A percentile compares a stretch with the other conserved stretches of the same genome.
Evolutionary conservation across 2,888 invertebrate species (phyloP).

Genomic region (Neoascia interrupta): DNA sequence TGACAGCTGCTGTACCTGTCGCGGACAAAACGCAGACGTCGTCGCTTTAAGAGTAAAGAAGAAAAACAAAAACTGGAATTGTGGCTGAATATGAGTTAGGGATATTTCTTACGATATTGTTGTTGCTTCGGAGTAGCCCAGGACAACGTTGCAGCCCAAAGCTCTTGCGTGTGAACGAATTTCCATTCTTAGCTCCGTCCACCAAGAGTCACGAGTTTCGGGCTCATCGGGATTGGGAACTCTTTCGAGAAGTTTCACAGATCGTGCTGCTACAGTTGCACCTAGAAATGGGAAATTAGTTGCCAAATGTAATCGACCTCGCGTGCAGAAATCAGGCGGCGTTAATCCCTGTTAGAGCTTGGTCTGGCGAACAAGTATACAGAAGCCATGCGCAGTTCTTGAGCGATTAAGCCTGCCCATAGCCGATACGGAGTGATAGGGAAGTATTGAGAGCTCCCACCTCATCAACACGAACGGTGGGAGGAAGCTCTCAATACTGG

Average conservation of each 20-base stretch:
- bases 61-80: neutral
- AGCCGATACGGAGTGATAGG: no score
- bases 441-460: neutral
- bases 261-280: slow-evolving; percentile 91
- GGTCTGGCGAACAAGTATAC: no score
- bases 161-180: slow-evolving; percentile 95
- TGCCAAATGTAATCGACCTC: neutral
- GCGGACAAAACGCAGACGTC: slow-evolving; percentile 97
- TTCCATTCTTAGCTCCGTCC: slow-evolving; percentile 97
- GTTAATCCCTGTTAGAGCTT: no score
- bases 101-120: slow-evolving; percentile 89
- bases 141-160: slow-evolving; percentile 94
- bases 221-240: slow-evolving; percentile 93
- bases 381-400: no score
- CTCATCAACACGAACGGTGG: no score
- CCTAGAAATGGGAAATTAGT: slow-evolving; percentile 79
- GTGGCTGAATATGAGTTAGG: neutral
- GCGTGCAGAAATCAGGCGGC: no score
- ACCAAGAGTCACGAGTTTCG: slow-evolving; percentile 96
- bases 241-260: slow-evolving; percentile 89
- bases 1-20: slow-evolving; percentile 95
- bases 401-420: no score
- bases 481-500: no score
- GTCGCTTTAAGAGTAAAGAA: slow-evolving; percentile 84
- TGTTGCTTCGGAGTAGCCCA: slow-evolving; percentile 95